Conservation (phyloP, 1,140 invertebrate species). For the Drosophila melanica region DNA sequence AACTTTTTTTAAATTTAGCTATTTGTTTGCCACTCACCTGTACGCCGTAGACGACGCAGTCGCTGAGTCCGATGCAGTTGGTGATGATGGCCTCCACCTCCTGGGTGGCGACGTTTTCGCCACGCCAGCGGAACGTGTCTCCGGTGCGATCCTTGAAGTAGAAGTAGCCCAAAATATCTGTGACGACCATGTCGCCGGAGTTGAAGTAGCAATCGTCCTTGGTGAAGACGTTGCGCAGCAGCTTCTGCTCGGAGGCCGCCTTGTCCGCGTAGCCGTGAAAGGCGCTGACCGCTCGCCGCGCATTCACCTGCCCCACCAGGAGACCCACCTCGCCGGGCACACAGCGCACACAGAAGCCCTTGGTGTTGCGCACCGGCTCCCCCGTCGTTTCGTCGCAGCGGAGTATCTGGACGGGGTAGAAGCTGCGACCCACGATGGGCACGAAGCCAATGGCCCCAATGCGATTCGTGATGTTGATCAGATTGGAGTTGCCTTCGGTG, state of each 20-base stretch:
- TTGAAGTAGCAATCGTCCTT: slow-evolving; percentile 96
- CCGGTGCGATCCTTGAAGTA: slow-evolving; percentile 98
- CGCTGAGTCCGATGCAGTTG: slow-evolving; percentile 89
- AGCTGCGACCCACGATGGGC: slow-evolving; percentile 86
- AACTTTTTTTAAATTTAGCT: too few relatives aligned
- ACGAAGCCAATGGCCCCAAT: slow-evolving; percentile 97
- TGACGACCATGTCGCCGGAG: slow-evolving; percentile 95
- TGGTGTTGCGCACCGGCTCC: slow-evolving; percentile 89
- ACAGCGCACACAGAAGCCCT: slow-evolving; percentile 92
- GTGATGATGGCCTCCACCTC: slow-evolving; percentile 97
- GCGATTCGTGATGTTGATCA: slow-evolving; percentile 94
- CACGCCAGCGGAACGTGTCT: slow-evolving; percentile 97
- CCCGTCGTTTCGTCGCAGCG: slow-evolving; percentile 92
- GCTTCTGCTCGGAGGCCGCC: slow-evolving; percentile 95
- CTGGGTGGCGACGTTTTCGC: slow-evolving; percentile 98
- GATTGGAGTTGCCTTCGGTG: slow-evolving; percentile 97
- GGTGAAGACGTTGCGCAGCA: slow-evolving; percentile 92
- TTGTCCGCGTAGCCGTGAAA: slow-evolving; percentile 95
- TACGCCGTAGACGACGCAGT: slow-evolving; percentile 94
- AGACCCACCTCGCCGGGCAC: slow-evolving; percentile 89
- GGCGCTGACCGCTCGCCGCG: slow-evolving; percentile 87
- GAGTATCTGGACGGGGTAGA: slow-evolving; percentile 89
- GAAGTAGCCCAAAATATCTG: slow-evolving; percentile 96
- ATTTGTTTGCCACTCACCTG: slow-evolving; percentile 86
- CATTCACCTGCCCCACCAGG: slow-evolving; percentile 91